Base-by-base conservation (phyloP, 2,888 invertebrate genomes). In the Eurytoma adleriae region DNA sequence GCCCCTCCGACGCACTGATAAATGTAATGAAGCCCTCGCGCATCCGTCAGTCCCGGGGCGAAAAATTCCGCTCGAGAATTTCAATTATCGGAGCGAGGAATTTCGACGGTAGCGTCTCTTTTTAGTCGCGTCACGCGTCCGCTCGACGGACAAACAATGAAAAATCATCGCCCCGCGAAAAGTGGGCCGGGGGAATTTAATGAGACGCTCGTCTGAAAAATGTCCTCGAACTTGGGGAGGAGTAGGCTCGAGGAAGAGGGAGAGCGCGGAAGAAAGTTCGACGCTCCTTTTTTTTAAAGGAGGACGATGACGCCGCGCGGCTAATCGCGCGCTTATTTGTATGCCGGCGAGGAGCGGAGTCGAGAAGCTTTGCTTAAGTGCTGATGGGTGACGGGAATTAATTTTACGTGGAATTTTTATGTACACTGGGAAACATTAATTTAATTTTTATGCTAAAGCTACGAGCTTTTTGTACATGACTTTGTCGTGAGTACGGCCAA, bases 51-150 rank as follows among this genome's bases (percentile, higher is more conserved):
- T 52, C 72, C 70, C 73, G 77, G 77, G 77, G 79, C 79, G 74
- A 79, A 79, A 79, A 73, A 74, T 82, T 48, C 40, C 57, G 66
- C 61, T 70, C 68, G 67, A 78, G 79, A 82, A 82, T 82, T 73
- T 77, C 82, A 82, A 82, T 82, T 79, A 77, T 59, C 66, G 67
- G 24, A 20, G n/a, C 13, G 12, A 18, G 66, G 74, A 74, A 78
- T 78, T 74, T 52, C 61, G 67, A 67, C 67, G 27, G 74, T 78
- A 64, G 24, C 27, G 10, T 24, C 59, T 30, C 40, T 40, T 40
- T 40, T n/a, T 20, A 7, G 54, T 73, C 78, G 24, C 67, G 48
- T 72, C 74, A 68, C 75, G 78, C 71, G 67, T 5, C 40, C 40
- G 18, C 78, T 71, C 68, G 67, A 72, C 68, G 69, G 66, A 54